Evolutionary conservation across 2,888 invertebrate species (phyloP), one percentile per base, ranked within the genome.

Genomic region (Oligia latruncula): DNA sequence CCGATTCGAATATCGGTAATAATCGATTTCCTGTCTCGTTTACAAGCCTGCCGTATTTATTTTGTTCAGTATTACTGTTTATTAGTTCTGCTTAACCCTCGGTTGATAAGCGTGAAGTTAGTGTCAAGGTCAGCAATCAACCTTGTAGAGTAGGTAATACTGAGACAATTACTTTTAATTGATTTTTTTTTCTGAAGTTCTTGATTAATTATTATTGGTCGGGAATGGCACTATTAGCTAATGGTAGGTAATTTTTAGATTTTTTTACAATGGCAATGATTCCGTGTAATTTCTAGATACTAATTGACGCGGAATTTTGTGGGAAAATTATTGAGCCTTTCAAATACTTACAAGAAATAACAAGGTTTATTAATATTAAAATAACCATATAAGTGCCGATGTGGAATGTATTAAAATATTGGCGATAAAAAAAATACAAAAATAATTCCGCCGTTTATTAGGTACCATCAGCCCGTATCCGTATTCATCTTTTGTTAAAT

Each of bases 61-160:
- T 87, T 73, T 83, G 74, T 74, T 82, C 74, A 46, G 43, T 71
- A 81, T 86, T 83, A 83, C 68, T 71, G 70, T 83, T 78, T 75
- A 80, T 84, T 87, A 83, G 82, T 87, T 90, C 87, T 88, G 85
- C 88, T 83, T 80, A 83, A 77, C 86, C 87, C 86, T 83, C 85
- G 62, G 62, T 74, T 84, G 86, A 85, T 67, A 65, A 75, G 85
- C 90, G 88, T 90, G 89, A 90, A 91, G 89, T 85, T 86, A 83
- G 83, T 89, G 91, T 90, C 91, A 91, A 91, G 90, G 91, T 79
- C 78, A 73, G 23, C 23, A 40, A 72, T 71, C 66, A 85, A 87
- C 90, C 90, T 90, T 89, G 83, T 20, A 11, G 52, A 75, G 65
- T 82, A 35, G 35, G 35, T 35, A 84, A 78, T 81, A 85, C 80